Evolutionary conservation across 2,113 vertebrate genomes (phyloP).

Genomic region (Halcyon malimbica): DNA sequence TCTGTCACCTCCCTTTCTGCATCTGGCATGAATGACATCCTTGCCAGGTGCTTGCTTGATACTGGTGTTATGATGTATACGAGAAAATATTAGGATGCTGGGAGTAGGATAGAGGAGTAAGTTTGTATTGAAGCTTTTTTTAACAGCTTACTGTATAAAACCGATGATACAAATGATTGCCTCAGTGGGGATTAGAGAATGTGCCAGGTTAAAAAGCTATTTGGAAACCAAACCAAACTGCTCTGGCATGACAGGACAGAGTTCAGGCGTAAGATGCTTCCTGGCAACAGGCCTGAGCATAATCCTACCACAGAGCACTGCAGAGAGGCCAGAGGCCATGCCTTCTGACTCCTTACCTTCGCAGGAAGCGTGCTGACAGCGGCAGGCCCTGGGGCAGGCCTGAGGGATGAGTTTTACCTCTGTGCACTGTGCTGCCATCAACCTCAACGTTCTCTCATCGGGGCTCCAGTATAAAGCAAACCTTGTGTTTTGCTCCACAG

Average conservation of each 20-base stretch:
- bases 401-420: background rate
- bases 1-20: background rate
- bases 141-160: background rate
- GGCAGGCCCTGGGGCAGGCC: background rate
- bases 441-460: background rate
- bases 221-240: background rate
- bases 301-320: background rate
- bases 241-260: background rate
- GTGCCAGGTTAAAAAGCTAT: background rate
- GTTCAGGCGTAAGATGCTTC: background rate
- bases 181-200: background rate
- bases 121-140: background rate
- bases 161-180: background rate
- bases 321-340: background rate
- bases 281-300: background rate
- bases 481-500: background rate
- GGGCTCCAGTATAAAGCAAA: background rate
- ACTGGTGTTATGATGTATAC: background rate
- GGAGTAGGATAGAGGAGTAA: background rate
- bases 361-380: background rate
- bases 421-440: background rate
- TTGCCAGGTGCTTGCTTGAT: background rate
- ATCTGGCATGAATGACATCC: background rate
- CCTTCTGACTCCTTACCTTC: background rate
- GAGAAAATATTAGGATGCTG: background rate